These are phyloP conservation scores for Clarias macrocephalus DNA, from an alignment of 2,113 vertebrate species.

Conservation along the genomic window DNA sequence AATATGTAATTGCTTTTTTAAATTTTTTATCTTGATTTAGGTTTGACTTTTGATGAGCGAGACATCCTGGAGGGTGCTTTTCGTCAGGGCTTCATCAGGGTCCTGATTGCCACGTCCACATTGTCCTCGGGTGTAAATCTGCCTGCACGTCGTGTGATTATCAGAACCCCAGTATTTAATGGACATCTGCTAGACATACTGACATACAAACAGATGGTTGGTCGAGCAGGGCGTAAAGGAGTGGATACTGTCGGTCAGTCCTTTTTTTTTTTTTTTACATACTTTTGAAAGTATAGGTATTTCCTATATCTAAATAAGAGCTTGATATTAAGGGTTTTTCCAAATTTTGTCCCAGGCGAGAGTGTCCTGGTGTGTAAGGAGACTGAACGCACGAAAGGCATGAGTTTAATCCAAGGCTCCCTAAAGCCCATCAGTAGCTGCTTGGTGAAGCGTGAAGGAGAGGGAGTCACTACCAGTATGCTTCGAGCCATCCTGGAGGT, in stretches of 20 bases:
- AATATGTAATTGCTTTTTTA: background rate
- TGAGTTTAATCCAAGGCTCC: constrained; percentile 81
- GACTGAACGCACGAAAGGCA: constrained; percentile 85
- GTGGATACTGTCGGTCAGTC: constrained; percentile 85
- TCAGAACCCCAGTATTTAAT: constrained; percentile 88
- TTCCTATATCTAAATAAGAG: background rate
- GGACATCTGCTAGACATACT: constrained; percentile 85
- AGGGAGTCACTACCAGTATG: constrained; percentile 87
- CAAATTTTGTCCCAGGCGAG: constrained; percentile 76
- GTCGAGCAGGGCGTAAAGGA: constrained; percentile 93
- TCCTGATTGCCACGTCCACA: constrained; percentile 90
- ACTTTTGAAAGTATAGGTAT: background rate
- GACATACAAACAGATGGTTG: constrained; percentile 96
- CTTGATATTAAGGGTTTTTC: background rate
- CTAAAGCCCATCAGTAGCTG: constrained; percentile 90
- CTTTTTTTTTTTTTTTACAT: background rate
- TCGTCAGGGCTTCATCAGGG: constrained; percentile 81
- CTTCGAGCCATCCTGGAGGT: constrained; percentile 93
- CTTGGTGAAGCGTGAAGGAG: constrained; percentile 81
- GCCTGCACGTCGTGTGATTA: constrained; percentile 92
- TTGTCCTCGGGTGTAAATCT: constrained; percentile 96
- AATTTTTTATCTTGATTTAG: constrained; percentile 65
- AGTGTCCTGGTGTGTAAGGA: constrained; percentile 94
- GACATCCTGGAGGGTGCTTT: constrained; percentile 92
- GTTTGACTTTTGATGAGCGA: constrained; percentile 94